A percentile compares a stretch with the other conserved stretches of the same genome.
These are phyloP conservation scores for Drosophila oshimai DNA, from an alignment of 1,140 invertebrate genomes.

Conservation along the genomic window DNA sequence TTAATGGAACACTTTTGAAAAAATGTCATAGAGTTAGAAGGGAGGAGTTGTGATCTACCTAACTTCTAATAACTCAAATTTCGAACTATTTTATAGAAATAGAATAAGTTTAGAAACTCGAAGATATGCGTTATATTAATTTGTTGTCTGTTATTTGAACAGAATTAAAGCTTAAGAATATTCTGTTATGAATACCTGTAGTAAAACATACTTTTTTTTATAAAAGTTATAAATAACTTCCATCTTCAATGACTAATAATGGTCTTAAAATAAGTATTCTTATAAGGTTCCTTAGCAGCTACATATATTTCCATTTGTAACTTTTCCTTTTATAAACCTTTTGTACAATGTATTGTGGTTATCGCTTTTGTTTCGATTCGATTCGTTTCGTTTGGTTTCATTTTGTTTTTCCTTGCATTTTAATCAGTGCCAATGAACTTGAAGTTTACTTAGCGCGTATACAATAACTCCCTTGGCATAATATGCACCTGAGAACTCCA, in stretches of 20 bases:
- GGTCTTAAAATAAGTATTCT: neutral
- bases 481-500: slow-evolving; percentile 21
- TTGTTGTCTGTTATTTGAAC: no score
- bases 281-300: neutral
- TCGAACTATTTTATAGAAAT: no score
- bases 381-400: slow-evolving; percentile 20
- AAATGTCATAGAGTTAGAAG: no score
- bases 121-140: no score
- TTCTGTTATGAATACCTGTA: no score
- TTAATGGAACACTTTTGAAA: neutral
- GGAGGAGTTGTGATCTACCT: no score
- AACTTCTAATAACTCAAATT: no score
- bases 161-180: no score
- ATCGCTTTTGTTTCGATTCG: slow-evolving; percentile 14
- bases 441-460: slow-evolving; percentile 53
- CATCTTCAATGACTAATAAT: neutral
- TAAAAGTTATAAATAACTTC: no score
- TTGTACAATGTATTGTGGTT: neutral
- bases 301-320: neutral
- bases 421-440: slow-evolving; percentile 75
- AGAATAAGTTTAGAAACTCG: no score
- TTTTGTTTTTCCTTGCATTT: slow-evolving; percentile 45
- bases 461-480: slow-evolving; percentile 7
- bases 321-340: neutral
- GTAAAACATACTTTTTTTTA: no score